Evolutionary conservation across 2,888 invertebrate species (phyloP).

Genomic region (Macrosoma leucophasiata): DNA sequence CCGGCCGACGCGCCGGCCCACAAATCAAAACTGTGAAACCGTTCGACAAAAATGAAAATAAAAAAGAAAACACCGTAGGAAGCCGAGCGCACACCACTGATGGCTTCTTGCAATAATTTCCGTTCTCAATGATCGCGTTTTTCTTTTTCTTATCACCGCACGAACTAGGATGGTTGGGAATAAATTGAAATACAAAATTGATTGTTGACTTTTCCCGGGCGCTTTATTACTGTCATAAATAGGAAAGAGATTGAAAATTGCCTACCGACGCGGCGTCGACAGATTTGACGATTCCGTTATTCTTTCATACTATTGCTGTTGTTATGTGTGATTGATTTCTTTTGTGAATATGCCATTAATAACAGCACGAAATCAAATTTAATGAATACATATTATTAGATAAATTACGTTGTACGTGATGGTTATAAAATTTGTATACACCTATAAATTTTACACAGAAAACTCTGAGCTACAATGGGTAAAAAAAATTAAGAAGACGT

Average conservation of each 20-base stretch:
- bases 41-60: constrained; percentile 42
- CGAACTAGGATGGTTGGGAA: constrained; percentile 74
- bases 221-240: constrained; percentile 76
- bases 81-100: constrained; percentile 64
- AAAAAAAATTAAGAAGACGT: too few relatives aligned
- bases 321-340: constrained; percentile 33
- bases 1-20: constrained; percentile 43
- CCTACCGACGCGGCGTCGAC: constrained; percentile 49
- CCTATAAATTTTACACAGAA: too few relatives aligned
- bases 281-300: constrained; percentile 50
- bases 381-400: too few relatives aligned
- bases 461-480: too few relatives aligned
- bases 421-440: too few relatives aligned
- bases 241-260: constrained; percentile 73
- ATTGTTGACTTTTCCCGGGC: constrained; percentile 74
- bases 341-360: too few relatives aligned
- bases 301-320: constrained; percentile 39
- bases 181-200: constrained; percentile 77
- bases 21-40: constrained; percentile 61
- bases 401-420: too few relatives aligned
- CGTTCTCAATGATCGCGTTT: constrained; percentile 72
- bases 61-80: constrained; percentile 46
- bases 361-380: too few relatives aligned
- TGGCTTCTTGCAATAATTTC: constrained; percentile 76
- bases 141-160: constrained; percentile 74